Base-by-base conservation (phyloP, 2,888 invertebrate genomes). In the Sphinx pinastri region DNA sequence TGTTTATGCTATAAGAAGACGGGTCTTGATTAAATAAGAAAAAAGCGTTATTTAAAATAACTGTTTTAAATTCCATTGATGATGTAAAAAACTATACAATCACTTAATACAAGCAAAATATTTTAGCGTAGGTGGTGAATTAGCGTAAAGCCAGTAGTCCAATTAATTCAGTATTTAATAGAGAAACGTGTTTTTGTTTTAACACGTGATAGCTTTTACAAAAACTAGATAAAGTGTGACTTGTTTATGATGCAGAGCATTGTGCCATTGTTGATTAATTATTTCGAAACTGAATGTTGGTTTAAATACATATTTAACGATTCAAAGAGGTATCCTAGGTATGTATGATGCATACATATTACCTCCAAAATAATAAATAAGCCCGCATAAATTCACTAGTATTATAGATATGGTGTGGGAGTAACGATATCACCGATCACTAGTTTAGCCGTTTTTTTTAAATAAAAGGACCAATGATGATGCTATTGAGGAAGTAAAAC, bases 171-270 rank as follows among this genome's bases (percentile, higher is more conserved):
- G 49, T 19, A 63, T 63, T 49, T 47, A 63, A 63, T 63, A 63
- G 63, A 63, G 19, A 63, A 63, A 63, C 63, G 11, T 63, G 63
- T 63, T 63, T 55, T 63, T 60, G 60, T 60, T 63, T 63, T 49
- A 49, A 63, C 68, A 49, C 63, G 63, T 13, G 47, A 63, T 63
- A 63, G 49, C 63, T 63, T 49, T 63, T 63, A 63, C 47, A 11
- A 63, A 63, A 63, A 63, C 63, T 19, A 49, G 49, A 83, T 83
- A 82, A 60, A 60, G 25, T 63, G n/a, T 19, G 19, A 63, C 12
- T 63, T 25, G 19, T 63, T 63, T 63, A 63, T 49, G 47, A 49
- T 49, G 12, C 47, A 49, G 49, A 49, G 19, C 13, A 19, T 47
- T 12, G 47, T 49, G 47, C 63, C 6, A 6, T 47, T 19, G 8